phyloP scores from a whole-genome alignment of 2,888 invertebrate genomes.

The Cryptocephalus primarius region DNA sequence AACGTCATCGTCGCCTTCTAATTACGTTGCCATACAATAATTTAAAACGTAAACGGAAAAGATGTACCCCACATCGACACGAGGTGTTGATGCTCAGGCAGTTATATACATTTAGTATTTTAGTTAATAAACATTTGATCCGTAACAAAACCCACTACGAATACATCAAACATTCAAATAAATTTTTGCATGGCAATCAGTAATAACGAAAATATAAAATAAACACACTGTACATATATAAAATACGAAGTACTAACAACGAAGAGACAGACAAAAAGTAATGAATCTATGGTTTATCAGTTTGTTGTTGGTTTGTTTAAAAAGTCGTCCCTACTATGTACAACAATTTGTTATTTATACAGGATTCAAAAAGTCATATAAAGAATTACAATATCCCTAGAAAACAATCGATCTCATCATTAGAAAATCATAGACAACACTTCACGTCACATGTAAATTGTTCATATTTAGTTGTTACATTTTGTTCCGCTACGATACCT shows the following conservation, averaged over 20 bases:
- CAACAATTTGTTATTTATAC: not conserved
- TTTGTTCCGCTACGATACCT: conserved; percentile 11
- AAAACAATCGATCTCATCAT: not conserved
- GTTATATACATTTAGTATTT: conserved; percentile 16
- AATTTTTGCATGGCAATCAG: conserved; percentile 25
- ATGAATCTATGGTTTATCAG: conserved; percentile 6
- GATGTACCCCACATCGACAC: conserved; percentile 3
- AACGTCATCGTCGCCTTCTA: not conserved
- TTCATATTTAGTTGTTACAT: too few relatives aligned
- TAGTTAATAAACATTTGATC: conserved; percentile 21
- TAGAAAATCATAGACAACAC: too few relatives aligned
- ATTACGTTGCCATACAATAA: conserved; percentile 22
- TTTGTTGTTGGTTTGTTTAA: conserved; percentile 15
- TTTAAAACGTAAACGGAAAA: conserved; percentile 11
- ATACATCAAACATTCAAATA: conserved; percentile 11
- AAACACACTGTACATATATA: conserved; percentile 21
- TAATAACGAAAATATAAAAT: conserved; percentile 11
- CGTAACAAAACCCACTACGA: conserved; percentile 21
- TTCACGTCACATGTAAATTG: too few relatives aligned
- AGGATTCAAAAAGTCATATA: not conserved
- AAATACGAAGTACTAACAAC: conserved; percentile 22
- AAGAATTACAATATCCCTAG: conserved; percentile 2
- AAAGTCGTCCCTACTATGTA: conserved; percentile 8
- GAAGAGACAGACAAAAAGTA: conserved; percentile 12
- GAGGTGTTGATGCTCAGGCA: conserved; percentile 5